Evolutionary conservation across 2,797 vertebrate genomes (phyloP), one percentile per base, ranked within the genome.

Genomic region (Rhinophrynus dorsalis): DNA sequence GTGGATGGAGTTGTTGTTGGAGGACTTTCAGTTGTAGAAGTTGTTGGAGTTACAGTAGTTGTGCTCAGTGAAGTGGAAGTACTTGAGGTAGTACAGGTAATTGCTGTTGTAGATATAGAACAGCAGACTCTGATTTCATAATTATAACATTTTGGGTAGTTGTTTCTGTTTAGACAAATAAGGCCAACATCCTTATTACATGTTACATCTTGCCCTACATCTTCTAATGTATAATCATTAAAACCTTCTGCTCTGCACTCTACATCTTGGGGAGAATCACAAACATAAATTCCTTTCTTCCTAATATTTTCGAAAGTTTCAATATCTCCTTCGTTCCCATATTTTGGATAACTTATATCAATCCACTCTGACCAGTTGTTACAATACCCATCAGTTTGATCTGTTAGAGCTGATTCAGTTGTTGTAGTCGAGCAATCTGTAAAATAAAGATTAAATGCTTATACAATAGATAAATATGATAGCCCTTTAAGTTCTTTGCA

Each of bases 201-300:
- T 0, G 1, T 79, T 17, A 91, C 74, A 0, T 75, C 0, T 79
- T 90, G 86, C 0, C 82, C 82, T 0, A 91, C 18, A 0, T 78
- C 67, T 0, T 1, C 23, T 26, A 90, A 73, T 0, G 84, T 70
- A 0, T 47, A 76, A 0, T 84, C 0, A 0, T 88, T 87, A 35
- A 76, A 90, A 0, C 70, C 23, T 11, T 78, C 58, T 1, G 90
- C 89, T 76, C 86, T 79, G 10, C 90, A 91, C 74, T 90, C 18
- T 2, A 91, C 82, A 0, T 5, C 54, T 0, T 1, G 55, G 11
- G 85, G 85, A 26, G 0, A 61, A 15, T 71, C 3, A 1, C 90
- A 91, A 1, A 90, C 74, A 15, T 26, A 1, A 1, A 83, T 80
- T 2, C 90, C 89, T 0, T 75, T 6, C 0, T 76, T 33, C 63